Evolutionary conservation across 2,888 invertebrate genomes (phyloP), one percentile per base, ranked within the genome.

Genomic region (Diplazon laetatorius): DNA sequence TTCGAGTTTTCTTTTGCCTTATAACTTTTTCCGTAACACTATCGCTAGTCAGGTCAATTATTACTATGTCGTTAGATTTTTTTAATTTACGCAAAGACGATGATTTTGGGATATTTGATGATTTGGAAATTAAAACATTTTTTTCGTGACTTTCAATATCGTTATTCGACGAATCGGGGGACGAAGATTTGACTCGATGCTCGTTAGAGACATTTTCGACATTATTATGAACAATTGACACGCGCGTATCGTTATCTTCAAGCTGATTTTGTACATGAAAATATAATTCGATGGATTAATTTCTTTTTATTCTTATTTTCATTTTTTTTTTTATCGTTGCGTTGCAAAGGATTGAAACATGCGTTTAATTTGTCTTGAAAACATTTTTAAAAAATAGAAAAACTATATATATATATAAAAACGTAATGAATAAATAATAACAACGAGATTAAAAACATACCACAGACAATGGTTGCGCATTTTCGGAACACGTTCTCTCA

Each of bases 41-140:
- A 22, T 90, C 90, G 16, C 82, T 85, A 16, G 90, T 90, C 48
- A 90, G 77, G 82, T 90, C 90, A n/a, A 90, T 89, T 39, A 88
- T 73, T 65, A 89, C 80, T 76, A 89, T 85, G 46, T 89, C 84
- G 62, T 83, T 84, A 12, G 82, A 82, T 74, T 87, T 86, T 75
- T 85, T 88, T 10, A 72, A 78, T 81, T 65, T 84, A 14, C 77
- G 82, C 25, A 63, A 76, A 68, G 78, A 42, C 52, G 80, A 65
- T 44, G 44, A 20, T 59, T 44, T 74, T 5, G 60, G 57, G n/a
- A n/a, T n/a, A n/a, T 39, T 52, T 59, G 12, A 66, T 42, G 71
- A 16, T 46, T 78, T 73, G 1, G 50, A 25, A n/a, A 57, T 48
- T 14, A 80, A 57, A 5, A 63, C 50, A 16, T 30, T 68, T 50